Base-by-base conservation (phyloP, 2,113 vertebrate genomes). In the Callochromis pleurospilus region DNA sequence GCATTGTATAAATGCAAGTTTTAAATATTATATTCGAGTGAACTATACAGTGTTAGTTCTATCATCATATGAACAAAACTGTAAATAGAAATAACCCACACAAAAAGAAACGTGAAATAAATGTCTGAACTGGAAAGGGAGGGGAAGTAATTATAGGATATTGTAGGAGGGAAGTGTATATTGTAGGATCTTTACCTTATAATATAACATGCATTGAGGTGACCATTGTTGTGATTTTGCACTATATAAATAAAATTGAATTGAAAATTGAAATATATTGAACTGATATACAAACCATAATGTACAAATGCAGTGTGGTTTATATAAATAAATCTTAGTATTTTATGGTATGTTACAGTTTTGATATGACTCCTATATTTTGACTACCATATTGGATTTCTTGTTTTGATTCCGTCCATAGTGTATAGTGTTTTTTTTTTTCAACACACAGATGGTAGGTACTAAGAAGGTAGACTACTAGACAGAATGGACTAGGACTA, bases 241-340 rank as follows among this genome's bases (percentile, higher is more conserved):
- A 62, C 58, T 62, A 36, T 36, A 36, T 36, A 62, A 62, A 62
- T 62, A 36, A 36, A 62, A 62, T 19, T 62, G 31, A n/a, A 62
- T 62, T 62, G 15, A 62, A 62, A n/a, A 36, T 65, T 0, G 5
- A 65, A 58, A 29, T 58, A 31, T 31, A 58, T 31, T 65, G 9
- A 19, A n/a, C 17, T 36, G 12, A 21, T 12, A 68, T 68, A 21
- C 62, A 40, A 68, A 68, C 36, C 19, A 68, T 42, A 70, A 70
- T 14, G 33, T 24, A 68, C n/a, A 42, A 42, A 70, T 40, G 7
- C 38, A 9, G 38, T 15, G 36, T 68, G 19, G 60, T 0, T 40
- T 24, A 24, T 70, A 9, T 70, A 15, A 42, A 56, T 15, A 56
- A 56, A 29, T 56, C 55, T 56, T 56, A 29, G 55, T 15, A 42